Percentiles rank a stretch among this genome's conserved stretches.
Conservation (phyloP, 2,888 invertebrate genomes). For the Prosapia bicincta region DNA sequence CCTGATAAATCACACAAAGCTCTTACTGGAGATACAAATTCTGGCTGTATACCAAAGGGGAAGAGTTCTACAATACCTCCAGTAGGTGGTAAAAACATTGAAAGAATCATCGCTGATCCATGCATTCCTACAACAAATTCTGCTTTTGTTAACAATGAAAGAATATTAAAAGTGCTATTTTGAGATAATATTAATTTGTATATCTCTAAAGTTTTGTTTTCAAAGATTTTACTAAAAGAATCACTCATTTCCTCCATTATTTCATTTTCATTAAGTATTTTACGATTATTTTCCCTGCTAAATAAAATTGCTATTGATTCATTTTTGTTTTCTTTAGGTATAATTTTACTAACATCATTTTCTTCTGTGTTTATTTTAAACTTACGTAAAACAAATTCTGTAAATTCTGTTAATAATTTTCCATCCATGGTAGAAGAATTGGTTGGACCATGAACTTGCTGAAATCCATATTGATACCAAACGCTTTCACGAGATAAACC, state of each 20-base stretch:
- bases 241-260: constrained; percentile 41
- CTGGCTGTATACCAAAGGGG: constrained; percentile 49
- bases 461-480: constrained; percentile 53
- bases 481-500: constrained; percentile 46
- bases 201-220: constrained; percentile 14
- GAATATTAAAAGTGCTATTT: constrained; percentile 31
- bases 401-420: constrained; percentile 38
- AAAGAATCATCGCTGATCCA: constrained; percentile 48
- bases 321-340: not conserved
- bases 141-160: constrained; percentile 31
- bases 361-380: constrained; percentile 26
- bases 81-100: constrained; percentile 46
- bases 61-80: constrained; percentile 49
- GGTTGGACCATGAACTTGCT: constrained; percentile 46
- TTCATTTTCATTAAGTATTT: constrained; percentile 48
- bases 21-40: constrained; percentile 48
- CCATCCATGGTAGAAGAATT: constrained; percentile 36
- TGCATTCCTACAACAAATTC: constrained; percentile 40
- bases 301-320: constrained; percentile 33
- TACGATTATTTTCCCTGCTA: constrained; percentile 45
- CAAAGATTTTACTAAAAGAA: constrained; percentile 11
- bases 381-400: constrained; percentile 36
- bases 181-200: constrained; percentile 32
- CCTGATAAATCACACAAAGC: constrained; percentile 44
- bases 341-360: not conserved